A percentile compares a stretch with the other conserved stretches of the same genome.
phyloP scores from a whole-genome alignment of 2,113 vertebrate species.

The Bucco capensis region DNA sequence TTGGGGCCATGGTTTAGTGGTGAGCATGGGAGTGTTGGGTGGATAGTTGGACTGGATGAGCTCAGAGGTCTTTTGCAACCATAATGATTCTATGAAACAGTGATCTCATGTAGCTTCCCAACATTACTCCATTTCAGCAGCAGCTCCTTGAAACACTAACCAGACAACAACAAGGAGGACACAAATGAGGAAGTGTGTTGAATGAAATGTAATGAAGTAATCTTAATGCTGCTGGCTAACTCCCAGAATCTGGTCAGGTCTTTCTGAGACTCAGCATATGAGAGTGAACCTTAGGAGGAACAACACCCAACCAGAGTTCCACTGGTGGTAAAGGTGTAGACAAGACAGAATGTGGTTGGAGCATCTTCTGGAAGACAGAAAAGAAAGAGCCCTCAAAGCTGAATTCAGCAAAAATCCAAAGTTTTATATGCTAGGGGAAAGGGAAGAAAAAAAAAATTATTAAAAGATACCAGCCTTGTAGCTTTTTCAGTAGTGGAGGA shows the following conservation, averaged over 20 bases:
- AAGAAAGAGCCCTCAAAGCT: neutral
- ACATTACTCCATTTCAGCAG: neutral
- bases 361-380: neutral
- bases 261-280: accelerated
- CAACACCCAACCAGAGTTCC: neutral
- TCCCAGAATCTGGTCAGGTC: too few relatives aligned
- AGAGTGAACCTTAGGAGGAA: neutral
- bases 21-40: too few relatives aligned
- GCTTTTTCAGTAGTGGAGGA: neutral
- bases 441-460: neutral
- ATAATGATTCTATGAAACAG: neutral
- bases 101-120: neutral
- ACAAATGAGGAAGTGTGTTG: neutral
- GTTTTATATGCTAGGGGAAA: neutral
- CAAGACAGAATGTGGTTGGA: neutral
- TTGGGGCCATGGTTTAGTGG: too few relatives aligned
- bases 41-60: too few relatives aligned
- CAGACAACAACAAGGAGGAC: neutral
- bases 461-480: neutral
- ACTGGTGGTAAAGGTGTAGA: neutral
- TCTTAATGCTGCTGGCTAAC: too few relatives aligned
- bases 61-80: too few relatives aligned
- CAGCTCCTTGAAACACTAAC: neutral
- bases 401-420: neutral
- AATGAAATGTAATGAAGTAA: accelerated